Evolutionary conservation across 64 coral and sea anemone genomes (phyloP).

Genomic region (Pocillopora damicornis): DNA sequence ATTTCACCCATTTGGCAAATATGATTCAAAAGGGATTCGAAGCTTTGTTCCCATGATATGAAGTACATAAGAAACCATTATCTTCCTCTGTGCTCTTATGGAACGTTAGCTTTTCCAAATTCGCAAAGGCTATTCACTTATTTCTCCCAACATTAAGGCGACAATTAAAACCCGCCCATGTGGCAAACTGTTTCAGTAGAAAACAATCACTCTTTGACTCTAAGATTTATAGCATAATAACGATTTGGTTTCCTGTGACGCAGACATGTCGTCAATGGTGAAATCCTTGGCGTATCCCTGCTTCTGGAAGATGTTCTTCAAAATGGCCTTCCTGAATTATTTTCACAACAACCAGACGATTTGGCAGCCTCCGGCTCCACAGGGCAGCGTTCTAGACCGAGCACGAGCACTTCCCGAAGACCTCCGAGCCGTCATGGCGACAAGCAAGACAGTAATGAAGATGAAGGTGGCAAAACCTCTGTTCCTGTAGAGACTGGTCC

Average conservation of each 20-base stretch:
- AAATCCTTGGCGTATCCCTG: slow-evolving; percentile 93
- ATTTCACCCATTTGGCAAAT: no score
- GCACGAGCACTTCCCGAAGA: slow-evolving; percentile 74
- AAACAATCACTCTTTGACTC: background rate
- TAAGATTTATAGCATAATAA: no score
- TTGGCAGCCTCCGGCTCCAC: slow-evolving; percentile 39
- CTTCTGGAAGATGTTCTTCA: slow-evolving; percentile 93
- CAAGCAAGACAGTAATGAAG: slow-evolving; percentile 19
- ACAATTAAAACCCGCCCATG: no score
- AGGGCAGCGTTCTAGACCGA: slow-evolving; percentile 64
- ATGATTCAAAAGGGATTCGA: no score
- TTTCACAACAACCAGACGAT: slow-evolving; percentile 59
- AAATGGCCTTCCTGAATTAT: slow-evolving; percentile 80
- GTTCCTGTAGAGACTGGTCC: slow-evolving; percentile 8
- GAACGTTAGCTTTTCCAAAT: no score
- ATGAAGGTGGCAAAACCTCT: background rate
- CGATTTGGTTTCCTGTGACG: background rate
- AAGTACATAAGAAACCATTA: no score
- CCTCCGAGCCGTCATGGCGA: slow-evolving; percentile 52
- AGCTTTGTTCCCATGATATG: no score
- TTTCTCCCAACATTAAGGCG: no score
- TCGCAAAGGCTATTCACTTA: no score
- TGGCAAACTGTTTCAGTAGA: no score
- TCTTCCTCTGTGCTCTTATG: no score
- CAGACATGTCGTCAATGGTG: slow-evolving; percentile 98